These are phyloP conservation scores for Steinernema khuongi DNA, from an alignment of 1,140 invertebrate genomes.

Conservation along the genomic window DNA sequence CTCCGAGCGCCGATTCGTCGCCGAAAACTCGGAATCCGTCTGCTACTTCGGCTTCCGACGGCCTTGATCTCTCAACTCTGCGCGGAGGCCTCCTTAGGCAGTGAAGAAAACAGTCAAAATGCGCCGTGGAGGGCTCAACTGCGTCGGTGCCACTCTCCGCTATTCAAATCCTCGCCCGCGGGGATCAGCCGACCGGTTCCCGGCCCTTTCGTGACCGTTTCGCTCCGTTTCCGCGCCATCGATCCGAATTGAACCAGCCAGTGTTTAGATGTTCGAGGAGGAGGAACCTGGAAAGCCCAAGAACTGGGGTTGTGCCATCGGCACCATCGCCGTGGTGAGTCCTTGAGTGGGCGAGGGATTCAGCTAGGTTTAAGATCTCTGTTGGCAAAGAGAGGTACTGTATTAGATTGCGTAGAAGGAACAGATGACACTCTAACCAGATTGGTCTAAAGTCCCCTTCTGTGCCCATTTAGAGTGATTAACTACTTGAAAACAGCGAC, in stretches of 20 bases:
- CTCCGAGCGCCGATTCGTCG: neutral
- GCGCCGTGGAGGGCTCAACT: neutral
- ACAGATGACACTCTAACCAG: too few relatives aligned
- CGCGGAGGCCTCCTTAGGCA: neutral
- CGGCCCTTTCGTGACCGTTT: too few relatives aligned
- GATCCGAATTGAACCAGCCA: too few relatives aligned
- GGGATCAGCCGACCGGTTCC: too few relatives aligned
- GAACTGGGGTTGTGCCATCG: neutral
- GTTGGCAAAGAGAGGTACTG: too few relatives aligned
- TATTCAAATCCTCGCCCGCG: neutral
- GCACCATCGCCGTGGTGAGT: slow-evolving; percentile 3
- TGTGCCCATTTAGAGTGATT: too few relatives aligned
- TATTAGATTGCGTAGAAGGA: too few relatives aligned
- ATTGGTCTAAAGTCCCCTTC: too few relatives aligned
- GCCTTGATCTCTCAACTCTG: slow-evolving; percentile 6
- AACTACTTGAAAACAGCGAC: too few relatives aligned
- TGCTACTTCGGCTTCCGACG: neutral
- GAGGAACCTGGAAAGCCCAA: neutral
- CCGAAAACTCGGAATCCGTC: neutral
- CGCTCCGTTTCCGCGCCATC: too few relatives aligned
- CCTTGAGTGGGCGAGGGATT: neutral
- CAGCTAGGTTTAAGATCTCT: too few relatives aligned
- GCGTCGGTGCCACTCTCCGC: neutral
- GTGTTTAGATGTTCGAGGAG: neutral
- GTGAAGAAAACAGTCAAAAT: neutral